These are phyloP conservation scores for Cryptocheilus praepositus DNA, from an alignment of 2,888 invertebrate species.

Conservation along the genomic window DNA sequence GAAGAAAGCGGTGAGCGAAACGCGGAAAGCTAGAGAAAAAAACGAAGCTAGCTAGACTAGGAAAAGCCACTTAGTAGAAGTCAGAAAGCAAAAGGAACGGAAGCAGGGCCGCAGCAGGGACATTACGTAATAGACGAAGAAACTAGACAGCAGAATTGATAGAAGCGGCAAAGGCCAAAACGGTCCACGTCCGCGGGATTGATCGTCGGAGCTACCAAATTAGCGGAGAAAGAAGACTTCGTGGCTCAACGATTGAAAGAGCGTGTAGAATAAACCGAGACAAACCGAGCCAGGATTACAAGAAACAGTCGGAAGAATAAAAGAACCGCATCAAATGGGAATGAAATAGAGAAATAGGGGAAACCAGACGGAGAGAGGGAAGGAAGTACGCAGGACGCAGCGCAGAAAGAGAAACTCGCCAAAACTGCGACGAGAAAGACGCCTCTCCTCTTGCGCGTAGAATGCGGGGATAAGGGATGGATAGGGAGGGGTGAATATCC, in stretches of 20 bases:
- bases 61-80: too few species aligned
- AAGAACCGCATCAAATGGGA: background rate
- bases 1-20: constrained; percentile 10
- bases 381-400: background rate
- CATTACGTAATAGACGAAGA: background rate
- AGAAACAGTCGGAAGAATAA: background rate
- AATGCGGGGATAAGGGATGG: background rate
- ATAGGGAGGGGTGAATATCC: background rate
- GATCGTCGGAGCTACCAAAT: too few species aligned
- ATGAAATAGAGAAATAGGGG: constrained; percentile 9
- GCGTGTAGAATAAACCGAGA: too few species aligned
- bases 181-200: too few species aligned
- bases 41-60: too few species aligned
- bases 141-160: too few species aligned
- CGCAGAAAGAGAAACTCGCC: constrained; percentile 10
- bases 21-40: too few species aligned
- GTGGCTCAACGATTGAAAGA: too few species aligned
- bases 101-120: too few species aligned
- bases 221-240: constrained; percentile 11
- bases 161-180: too few species aligned
- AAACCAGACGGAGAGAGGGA: constrained; percentile 7
- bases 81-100: too few species aligned
- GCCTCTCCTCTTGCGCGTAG: background rate
- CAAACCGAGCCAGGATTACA: background rate
- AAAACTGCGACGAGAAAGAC: background rate